Evolutionary conservation across 2,113 vertebrate species (phyloP).

Genomic region (Lontra canadensis): DNA sequence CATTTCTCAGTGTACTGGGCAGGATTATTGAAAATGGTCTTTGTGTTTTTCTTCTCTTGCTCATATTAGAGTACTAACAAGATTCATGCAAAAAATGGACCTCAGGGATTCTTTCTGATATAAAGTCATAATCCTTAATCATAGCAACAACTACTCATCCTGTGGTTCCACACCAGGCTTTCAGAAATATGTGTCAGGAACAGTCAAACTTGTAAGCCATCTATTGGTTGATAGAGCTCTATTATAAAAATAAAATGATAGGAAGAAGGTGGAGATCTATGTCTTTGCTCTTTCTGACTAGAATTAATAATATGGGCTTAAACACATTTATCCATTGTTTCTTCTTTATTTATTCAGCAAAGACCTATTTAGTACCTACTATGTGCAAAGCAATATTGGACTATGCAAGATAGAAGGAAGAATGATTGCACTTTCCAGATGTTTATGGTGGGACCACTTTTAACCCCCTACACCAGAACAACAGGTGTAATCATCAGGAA

Average conservation of each 20-base stretch:
- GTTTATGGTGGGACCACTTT: background rate
- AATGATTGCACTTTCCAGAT: background rate
- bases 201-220: background rate
- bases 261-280: background rate
- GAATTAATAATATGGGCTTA: background rate
- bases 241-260: background rate
- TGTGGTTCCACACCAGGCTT: background rate
- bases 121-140: constrained; percentile 67
- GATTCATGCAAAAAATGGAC: constrained; percentile 52
- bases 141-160: constrained; percentile 59
- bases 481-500: background rate
- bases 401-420: background rate
- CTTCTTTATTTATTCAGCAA: constrained; percentile 11
- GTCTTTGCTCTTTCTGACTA: constrained; percentile 10
- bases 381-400: background rate
- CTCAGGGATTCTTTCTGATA: constrained; percentile 59
- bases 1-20: background rate
- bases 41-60: constrained; percentile 24
- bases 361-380: background rate
- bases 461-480: background rate
- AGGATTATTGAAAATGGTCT: constrained; percentile 43
- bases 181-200: constrained; percentile 51
- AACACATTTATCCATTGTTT: background rate
- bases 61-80: constrained; percentile 53
- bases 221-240: background rate